Evolutionary conservation across 2,113 vertebrate genomes (phyloP).

Genomic region (Fulica atra): DNA sequence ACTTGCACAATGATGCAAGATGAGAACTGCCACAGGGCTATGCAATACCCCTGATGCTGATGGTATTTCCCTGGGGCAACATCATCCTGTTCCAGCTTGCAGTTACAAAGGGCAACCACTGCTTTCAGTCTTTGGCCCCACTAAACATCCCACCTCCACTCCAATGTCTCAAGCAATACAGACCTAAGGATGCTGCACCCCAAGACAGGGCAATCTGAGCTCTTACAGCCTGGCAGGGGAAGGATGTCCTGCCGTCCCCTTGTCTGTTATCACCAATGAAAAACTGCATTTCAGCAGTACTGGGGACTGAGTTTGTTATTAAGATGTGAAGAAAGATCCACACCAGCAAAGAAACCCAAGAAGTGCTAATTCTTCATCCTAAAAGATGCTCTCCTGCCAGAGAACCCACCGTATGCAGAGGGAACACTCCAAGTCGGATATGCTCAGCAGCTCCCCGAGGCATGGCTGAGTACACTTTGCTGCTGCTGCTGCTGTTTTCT

Average conservation of each 20-base stretch:
- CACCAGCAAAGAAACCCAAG: neutral
- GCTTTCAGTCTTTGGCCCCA: neutral
- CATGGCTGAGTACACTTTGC: neutral
- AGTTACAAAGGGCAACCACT: neutral
- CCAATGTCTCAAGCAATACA: fast-evolving
- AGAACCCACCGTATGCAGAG: slow-evolving; percentile 87
- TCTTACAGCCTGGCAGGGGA: neutral
- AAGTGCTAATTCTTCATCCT: neutral
- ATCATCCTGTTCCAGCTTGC: neutral
- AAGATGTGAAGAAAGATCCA: neutral
- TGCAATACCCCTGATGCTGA: neutral
- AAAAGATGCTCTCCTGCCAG: neutral
- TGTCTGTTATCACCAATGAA: neutral
- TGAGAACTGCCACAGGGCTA: neutral
- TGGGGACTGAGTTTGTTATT: neutral
- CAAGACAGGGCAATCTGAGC: neutral
- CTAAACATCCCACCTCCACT: neutral
- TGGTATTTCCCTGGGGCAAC: neutral
- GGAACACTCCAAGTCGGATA: slow-evolving; percentile 89
- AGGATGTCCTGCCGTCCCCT: neutral
- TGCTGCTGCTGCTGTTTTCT: neutral
- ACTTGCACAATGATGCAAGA: neutral
- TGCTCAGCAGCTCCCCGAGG: slow-evolving; percentile 66
- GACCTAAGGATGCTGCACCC: neutral
- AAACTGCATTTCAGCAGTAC: neutral